Conservation (phyloP, 2,888 invertebrate genomes). For the Acanthosoma haemorrhoidale region DNA sequence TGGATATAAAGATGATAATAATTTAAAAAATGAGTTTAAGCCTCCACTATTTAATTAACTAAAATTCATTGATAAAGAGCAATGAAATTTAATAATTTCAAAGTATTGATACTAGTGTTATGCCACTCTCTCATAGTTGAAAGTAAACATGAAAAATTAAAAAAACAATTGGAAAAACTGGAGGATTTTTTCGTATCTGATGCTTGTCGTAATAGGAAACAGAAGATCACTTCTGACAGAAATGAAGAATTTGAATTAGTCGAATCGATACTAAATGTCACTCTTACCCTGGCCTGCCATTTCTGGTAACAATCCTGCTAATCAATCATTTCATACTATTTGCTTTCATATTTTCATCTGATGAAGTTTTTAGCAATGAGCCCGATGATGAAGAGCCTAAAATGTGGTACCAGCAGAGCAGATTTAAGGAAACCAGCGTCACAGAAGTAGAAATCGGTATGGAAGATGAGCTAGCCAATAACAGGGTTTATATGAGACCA, state of each 20-base stretch:
- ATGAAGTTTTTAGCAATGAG: conserved; percentile 45
- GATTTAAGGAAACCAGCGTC: conserved; percentile 43
- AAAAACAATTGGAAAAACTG: not conserved
- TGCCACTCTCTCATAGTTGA: not conserved
- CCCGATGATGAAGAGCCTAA: conserved; percentile 47
- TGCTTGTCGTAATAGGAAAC: conserved; percentile 12
- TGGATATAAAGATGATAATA: too few species aligned
- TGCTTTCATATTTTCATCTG: not conserved
- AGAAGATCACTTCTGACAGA: conserved; percentile 2
- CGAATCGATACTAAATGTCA: not conserved
- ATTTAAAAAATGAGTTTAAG: too few species aligned
- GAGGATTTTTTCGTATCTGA: not conserved
- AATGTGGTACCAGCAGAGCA: conserved; percentile 52
- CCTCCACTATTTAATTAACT: not conserved
- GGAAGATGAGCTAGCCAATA: conserved; percentile 48
- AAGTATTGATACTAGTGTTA: not conserved
- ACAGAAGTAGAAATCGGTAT: conserved; percentile 50
- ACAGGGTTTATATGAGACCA: conserved; percentile 48
- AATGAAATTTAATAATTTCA: not conserved
- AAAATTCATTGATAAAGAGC: not conserved
- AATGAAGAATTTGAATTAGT: conserved; percentile 31
- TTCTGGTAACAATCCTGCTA: conserved; percentile 19
- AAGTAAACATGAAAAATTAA: too few species aligned
- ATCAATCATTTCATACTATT: not conserved
- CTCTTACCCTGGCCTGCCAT: conserved; percentile 22